Conservation (phyloP, 2,888 invertebrate genomes). For the Cyaniris semiargus region DNA sequence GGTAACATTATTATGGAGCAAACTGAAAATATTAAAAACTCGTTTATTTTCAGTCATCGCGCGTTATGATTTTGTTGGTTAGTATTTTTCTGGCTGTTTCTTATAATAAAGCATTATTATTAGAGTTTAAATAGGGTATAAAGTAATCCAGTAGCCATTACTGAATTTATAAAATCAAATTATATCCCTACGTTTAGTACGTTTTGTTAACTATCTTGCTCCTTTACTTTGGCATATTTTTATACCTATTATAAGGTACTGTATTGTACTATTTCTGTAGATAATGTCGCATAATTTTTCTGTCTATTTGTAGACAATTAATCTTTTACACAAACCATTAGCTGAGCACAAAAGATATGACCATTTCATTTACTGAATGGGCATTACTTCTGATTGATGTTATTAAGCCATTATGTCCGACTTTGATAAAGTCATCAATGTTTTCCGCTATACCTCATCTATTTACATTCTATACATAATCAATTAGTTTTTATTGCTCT, state of each 20-base stretch:
- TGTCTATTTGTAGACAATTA: background rate
- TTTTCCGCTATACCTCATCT: slow-evolving; percentile 10
- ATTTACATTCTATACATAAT: background rate
- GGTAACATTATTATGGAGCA: background rate
- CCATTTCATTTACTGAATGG: background rate
- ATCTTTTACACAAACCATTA: slow-evolving; percentile 20
- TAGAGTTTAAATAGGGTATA: no score
- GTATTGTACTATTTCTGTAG: background rate
- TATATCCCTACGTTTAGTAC: no score
- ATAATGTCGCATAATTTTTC: background rate
- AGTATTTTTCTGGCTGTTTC: no score
- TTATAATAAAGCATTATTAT: no score
- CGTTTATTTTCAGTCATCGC: background rate
- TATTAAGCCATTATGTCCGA: slow-evolving; percentile 1
- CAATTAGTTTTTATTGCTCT: background rate
- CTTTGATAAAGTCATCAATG: slow-evolving; percentile 10
- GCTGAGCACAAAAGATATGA: background rate
- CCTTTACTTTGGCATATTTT: no score
- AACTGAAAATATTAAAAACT: background rate
- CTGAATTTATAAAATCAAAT: no score
- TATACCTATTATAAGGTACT: background rate
- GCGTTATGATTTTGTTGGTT: no score
- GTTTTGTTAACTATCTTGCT: no score
- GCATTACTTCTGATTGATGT: slow-evolving; percentile 9
- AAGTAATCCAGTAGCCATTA: no score